phyloP scores from a whole-genome alignment of 2,888 invertebrate genomes.

The Sinodicranocentrus sp. region DNA sequence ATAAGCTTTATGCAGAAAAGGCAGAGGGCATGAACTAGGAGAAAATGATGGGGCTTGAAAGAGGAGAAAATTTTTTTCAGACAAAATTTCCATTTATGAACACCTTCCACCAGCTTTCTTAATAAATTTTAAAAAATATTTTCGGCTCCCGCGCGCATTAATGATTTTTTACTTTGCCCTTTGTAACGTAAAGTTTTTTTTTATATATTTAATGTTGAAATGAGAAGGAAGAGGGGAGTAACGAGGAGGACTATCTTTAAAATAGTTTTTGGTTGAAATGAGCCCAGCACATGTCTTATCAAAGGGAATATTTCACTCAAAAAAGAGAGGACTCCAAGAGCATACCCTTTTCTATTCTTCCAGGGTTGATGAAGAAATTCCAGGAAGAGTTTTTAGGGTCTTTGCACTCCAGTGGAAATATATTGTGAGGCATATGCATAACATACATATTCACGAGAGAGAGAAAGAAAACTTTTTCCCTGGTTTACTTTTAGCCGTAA shows the following conservation, averaged over 20 bases:
- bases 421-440: conserved; percentile 1
- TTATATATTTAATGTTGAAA: too few relatives aligned
- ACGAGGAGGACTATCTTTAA: conserved; percentile 2
- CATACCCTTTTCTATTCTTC: conserved; percentile 8
- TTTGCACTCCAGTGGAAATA: background rate
- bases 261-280: conserved; percentile 10
- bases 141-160: conserved; percentile 8
- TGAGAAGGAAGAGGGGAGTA: background rate
- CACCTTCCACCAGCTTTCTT: conserved; percentile 1
- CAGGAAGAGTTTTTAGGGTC: background rate
- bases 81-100: conserved; percentile 4
- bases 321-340: background rate
- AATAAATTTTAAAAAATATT: conserved; percentile 7
- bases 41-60: background rate
- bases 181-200: too few relatives aligned
- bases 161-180: conserved; percentile 10
- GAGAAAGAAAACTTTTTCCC: too few relatives aligned
- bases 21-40: background rate
- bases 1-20: background rate
- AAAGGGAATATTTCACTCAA: conserved; percentile 30
- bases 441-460: background rate
- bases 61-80: background rate
- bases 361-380: conserved; percentile 30
- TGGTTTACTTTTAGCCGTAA: too few relatives aligned
- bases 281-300: conserved; percentile 29